A percentile compares a stretch with the other conserved stretches of the same genome.
These are phyloP conservation scores for Hippolais icterina DNA, from an alignment of 2,113 vertebrate genomes.

Conservation along the genomic window DNA sequence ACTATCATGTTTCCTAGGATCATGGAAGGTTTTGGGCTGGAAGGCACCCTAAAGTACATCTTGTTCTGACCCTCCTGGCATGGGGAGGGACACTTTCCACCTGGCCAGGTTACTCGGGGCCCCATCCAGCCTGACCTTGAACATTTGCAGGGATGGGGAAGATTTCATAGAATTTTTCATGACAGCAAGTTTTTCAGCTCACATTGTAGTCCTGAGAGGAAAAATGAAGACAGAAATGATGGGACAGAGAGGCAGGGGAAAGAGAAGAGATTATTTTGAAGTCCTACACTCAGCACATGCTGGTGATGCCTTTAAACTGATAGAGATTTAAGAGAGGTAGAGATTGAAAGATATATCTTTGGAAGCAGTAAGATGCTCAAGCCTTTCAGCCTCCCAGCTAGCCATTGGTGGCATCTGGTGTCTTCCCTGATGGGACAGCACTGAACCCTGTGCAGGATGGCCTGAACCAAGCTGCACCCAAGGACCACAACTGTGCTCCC, in stretches of 20 bases:
- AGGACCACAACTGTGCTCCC: fast-evolving
- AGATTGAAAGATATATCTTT: constrained; percentile 61
- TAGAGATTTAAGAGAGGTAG: constrained; percentile 59
- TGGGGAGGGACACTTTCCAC: not conserved
- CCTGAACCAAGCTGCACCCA: not conserved
- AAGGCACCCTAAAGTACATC: not conserved
- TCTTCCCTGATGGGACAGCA: not conserved
- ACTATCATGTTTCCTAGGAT: not conserved
- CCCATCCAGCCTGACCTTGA: not conserved
- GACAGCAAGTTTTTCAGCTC: not conserved
- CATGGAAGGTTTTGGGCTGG: not conserved
- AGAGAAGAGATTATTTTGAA: not conserved
- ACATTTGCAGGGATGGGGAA: not conserved
- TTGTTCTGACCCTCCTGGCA: not conserved
- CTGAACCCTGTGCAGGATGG: too few relatives aligned
- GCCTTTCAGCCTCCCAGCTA: not conserved
- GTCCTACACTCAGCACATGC: not conserved
- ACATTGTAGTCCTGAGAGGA: not conserved
- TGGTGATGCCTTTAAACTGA: not conserved
- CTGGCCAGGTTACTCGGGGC: not conserved
- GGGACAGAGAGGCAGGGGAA: not conserved
- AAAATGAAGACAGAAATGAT: not conserved
- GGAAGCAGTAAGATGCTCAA: not conserved
- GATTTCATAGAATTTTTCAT: not conserved
- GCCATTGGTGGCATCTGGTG: not conserved